Conservation (phyloP, 2,113 vertebrate species). For the Heptranchias perlo region DNA sequence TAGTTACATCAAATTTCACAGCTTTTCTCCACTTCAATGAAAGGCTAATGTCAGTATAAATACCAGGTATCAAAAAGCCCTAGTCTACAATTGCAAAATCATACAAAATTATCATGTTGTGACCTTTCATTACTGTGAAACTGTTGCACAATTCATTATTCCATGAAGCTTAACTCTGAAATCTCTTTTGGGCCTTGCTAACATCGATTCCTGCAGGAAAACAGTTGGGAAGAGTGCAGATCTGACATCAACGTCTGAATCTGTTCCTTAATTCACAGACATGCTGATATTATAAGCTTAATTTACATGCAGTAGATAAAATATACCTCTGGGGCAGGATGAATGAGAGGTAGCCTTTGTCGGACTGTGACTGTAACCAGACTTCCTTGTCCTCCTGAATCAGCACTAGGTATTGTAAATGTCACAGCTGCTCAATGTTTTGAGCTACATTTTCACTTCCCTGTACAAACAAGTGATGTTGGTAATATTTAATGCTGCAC, state of each 20-base stretch:
- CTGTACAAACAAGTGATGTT: background rate
- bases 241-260: background rate
- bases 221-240: background rate
- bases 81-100: background rate
- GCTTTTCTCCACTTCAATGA: background rate
- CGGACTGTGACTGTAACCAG: background rate
- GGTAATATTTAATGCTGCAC: constrained; percentile 17
- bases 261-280: background rate
- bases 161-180: background rate
- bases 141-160: background rate
- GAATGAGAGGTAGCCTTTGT: background rate
- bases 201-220: background rate
- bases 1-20: background rate
- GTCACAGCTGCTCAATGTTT: background rate
- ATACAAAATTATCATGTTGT: background rate
- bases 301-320: constrained; percentile 11
- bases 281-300: background rate
- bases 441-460: constrained; percentile 5
- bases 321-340: background rate
- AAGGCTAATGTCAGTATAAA: background rate
- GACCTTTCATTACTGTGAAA: background rate
- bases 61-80: background rate
- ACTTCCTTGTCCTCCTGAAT: background rate
- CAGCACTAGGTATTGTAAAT: constrained; percentile 4
- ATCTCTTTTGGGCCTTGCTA: background rate